Evolutionary conservation across 64 coral and sea anemone species (phyloP).

Genomic region (Montipora efflorescens): DNA sequence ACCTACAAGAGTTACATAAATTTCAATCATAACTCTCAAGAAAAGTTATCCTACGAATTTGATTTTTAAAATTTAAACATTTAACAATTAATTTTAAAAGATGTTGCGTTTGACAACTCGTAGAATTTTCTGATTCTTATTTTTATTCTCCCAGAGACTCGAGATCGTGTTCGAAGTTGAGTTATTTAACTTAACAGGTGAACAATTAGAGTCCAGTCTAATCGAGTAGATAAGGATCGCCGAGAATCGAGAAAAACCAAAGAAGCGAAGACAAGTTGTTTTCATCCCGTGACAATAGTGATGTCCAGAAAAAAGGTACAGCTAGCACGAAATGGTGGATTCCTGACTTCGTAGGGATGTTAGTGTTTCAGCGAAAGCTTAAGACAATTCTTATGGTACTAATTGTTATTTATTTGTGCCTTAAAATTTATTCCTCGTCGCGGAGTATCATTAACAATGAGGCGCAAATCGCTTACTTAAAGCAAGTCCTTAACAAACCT

Average conservation of each 20-base stretch:
- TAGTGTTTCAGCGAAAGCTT: slow-evolving; percentile 46
- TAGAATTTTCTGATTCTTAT: no score
- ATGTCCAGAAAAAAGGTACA: not conserved
- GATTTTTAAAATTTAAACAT: no score
- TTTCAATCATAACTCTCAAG: no score
- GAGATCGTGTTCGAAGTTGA: no score
- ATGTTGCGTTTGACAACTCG: no score
- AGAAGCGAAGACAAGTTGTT: not conserved
- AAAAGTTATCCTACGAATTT: no score
- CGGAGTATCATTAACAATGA: slow-evolving; percentile 51
- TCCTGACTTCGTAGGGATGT: slow-evolving; percentile 5
- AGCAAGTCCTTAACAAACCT: slow-evolving; percentile 51
- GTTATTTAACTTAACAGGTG: no score
- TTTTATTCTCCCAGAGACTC: no score
- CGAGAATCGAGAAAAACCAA: not conserved
- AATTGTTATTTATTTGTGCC: slow-evolving; percentile 32
- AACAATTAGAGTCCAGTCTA: no score
- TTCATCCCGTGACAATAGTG: not conserved
- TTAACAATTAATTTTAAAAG: no score
- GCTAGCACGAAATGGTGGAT: not conserved
- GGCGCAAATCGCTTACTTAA: slow-evolving; percentile 34
- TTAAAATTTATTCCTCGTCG: slow-evolving; percentile 66
- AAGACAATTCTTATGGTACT: slow-evolving; percentile 46
- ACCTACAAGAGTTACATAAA: no score
- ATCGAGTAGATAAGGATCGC: no score